A percentile compares a stretch with the other conserved stretches of the same genome.
These are phyloP conservation scores for Microtus pennsylvanicus DNA, from an alignment of 2,113 vertebrate genomes.

Conservation along the genomic window DNA sequence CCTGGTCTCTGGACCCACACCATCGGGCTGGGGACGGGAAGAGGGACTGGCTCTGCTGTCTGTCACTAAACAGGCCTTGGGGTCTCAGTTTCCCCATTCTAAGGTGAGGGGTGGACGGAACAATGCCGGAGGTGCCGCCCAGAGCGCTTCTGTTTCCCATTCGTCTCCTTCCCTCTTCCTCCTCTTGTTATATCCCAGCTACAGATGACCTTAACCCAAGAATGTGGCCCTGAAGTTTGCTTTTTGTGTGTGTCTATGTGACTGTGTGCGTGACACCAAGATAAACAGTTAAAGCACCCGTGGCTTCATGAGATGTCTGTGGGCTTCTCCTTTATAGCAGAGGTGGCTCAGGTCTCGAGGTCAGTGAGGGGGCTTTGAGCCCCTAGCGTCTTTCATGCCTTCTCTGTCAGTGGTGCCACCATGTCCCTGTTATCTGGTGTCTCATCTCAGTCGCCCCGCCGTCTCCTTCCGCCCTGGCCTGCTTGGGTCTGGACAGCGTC, in stretches of 20 bases:
- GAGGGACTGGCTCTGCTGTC: neutral
- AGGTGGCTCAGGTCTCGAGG: neutral
- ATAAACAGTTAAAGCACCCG: neutral
- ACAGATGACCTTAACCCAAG: neutral
- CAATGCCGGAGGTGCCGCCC: fast-evolving
- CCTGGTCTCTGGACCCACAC: neutral
- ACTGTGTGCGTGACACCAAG: too few relatives aligned
- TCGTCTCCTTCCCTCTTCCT: neutral
- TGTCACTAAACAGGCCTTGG: neutral
- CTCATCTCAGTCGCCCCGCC: neutral
- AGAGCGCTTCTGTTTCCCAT: fast-evolving
- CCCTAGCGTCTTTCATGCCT: neutral
- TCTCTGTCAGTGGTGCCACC: neutral
- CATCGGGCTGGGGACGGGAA: neutral
- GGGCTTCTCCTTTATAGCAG: neutral
- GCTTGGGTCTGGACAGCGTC: neutral
- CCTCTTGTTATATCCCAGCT: neutral
- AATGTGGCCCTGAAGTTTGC: neutral
- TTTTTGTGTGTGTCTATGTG: neutral
- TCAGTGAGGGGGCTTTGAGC: too few relatives aligned
- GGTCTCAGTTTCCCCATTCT: neutral
- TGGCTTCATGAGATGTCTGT: neutral
- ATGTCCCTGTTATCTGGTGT: too few relatives aligned
- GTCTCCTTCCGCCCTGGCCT: neutral
- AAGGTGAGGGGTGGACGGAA: neutral